Base-by-base conservation (phyloP, 2,888 invertebrate genomes). In the Suillia variegata region DNA sequence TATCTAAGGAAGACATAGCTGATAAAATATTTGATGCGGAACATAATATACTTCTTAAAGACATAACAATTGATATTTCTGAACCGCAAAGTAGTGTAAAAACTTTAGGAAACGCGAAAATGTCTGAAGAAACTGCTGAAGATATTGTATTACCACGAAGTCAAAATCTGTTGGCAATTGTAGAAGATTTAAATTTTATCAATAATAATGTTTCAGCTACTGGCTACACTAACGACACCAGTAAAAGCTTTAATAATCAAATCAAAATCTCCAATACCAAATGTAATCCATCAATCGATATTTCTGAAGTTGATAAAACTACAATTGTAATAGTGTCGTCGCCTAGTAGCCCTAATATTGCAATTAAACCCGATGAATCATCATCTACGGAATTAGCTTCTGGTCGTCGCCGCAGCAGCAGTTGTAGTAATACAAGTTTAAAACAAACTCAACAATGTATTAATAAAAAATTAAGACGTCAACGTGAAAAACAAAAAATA, bases 361-460 rank as follows among this genome's bases (percentile, higher is more conserved):
- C 4, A 38, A 4, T 4, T 4, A 38, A 38, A 38, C 13, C 38
- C n/a, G 42, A 57, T 31, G 52, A 45, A 1, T 45, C 51, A 52
- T n/a, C 42, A 31, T n/a, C 26, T 34, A 24, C 26, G 3, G 24
- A 47, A 12, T 2, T n/a, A 26, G 10, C 22, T 18, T 15, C 26
- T 26, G 56, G 51, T 31, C 65, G 67, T 51, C 67, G 67, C 8
- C 69, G 68, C 6, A 70, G 68, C 45, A 73, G 71, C 42, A 71
- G 62, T 52, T 68, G 67, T 33, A 71, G 74, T 47, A 68, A 68
- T 58, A 69, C 70, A 1, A 73, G 68, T 59, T 68, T 70, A 13
- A 68, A 69, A 26, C 63, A 67, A 56, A 67, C 67, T 31, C 68
- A 71, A 52, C 62, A 70, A 21, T 70, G 67, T 10, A 70, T 72